Percentiles rank a stretch among this genome's conserved stretches.
phyloP scores from a whole-genome alignment of 2,888 invertebrate genomes.

The Cabera pusaria region DNA sequence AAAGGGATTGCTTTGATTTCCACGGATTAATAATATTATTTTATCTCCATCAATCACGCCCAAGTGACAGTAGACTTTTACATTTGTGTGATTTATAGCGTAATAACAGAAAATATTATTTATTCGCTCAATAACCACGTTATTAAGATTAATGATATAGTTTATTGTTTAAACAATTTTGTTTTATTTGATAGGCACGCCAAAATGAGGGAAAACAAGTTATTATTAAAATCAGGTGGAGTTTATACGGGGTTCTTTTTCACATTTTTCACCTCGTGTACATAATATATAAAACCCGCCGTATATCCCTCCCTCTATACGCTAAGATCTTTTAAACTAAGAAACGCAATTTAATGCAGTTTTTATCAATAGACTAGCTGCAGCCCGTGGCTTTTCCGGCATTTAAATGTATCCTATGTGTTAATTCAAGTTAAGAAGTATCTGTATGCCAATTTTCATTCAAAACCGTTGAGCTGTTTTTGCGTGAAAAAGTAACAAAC shows the following conservation, averaged over 20 bases:
- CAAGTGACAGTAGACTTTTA: constrained; percentile 11
- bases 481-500: too few species aligned
- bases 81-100: constrained; percentile 11
- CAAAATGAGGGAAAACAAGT: constrained; percentile 20
- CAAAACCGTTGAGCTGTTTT: too few species aligned
- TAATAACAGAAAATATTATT: constrained; percentile 17
- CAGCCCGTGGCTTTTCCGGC: too few species aligned
- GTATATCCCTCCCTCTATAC: too few species aligned
- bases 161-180: constrained; percentile 29
- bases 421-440: too few species aligned
- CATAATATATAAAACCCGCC: too few species aligned
- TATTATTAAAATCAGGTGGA: constrained; percentile 29
- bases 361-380: too few species aligned
- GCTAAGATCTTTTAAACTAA: too few species aligned
- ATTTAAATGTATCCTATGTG: too few species aligned
- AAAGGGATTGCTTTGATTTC: constrained; percentile 4
- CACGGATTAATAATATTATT: constrained; percentile 1
- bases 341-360: too few species aligned
- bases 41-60: constrained; percentile 12
- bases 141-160: constrained; percentile 33
- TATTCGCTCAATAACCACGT: constrained; percentile 30
- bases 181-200: constrained; percentile 25
- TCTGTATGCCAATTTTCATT: too few species aligned
- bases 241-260: constrained; percentile 24
- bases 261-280: not conserved